These are phyloP conservation scores for Capitulum mitella DNA, from an alignment of 2,888 invertebrate genomes.

Conservation along the genomic window DNA sequence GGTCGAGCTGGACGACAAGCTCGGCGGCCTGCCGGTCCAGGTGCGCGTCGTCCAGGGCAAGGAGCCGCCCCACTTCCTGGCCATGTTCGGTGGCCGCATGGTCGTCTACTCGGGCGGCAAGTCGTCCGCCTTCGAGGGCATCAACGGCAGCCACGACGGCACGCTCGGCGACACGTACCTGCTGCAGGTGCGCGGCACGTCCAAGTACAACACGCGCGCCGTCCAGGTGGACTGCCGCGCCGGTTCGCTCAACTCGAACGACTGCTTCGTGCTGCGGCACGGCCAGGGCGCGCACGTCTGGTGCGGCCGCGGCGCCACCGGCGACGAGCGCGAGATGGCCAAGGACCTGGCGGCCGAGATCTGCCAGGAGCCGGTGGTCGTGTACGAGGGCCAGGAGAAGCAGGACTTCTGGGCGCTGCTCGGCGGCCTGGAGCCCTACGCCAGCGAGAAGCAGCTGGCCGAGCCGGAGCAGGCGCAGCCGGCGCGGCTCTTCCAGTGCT, in stretches of 20 bases:
- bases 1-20: conserved; percentile 51
- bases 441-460: conserved; percentile 45
- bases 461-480: conserved; percentile 45
- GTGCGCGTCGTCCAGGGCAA: conserved; percentile 78
- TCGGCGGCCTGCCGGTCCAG: conserved; percentile 49
- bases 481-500: conserved; percentile 50
- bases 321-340: conserved; percentile 87
- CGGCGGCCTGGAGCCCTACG: conserved; percentile 59
- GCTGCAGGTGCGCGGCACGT: conserved; percentile 72
- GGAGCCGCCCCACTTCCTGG: conserved; percentile 84
- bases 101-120: conserved; percentile 46
- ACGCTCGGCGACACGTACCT: conserved; percentile 61
- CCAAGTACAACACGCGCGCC: conserved; percentile 62
- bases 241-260: conserved; percentile 63
- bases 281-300: conserved; percentile 54
- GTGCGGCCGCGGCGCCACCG: conserved; percentile 86
- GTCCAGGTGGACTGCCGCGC: conserved; percentile 55
- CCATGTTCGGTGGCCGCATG: conserved; percentile 79
- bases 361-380: conserved; percentile 58
- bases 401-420: conserved; percentile 70
- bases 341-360: conserved; percentile 64
- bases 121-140: background rate
- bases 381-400: conserved; percentile 59
- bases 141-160: conserved; percentile 40
- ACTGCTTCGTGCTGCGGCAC: conserved; percentile 73